phyloP scores from a whole-genome alignment of 1,140 invertebrate genomes.

The Stratiolaelaps scimitus region DNA sequence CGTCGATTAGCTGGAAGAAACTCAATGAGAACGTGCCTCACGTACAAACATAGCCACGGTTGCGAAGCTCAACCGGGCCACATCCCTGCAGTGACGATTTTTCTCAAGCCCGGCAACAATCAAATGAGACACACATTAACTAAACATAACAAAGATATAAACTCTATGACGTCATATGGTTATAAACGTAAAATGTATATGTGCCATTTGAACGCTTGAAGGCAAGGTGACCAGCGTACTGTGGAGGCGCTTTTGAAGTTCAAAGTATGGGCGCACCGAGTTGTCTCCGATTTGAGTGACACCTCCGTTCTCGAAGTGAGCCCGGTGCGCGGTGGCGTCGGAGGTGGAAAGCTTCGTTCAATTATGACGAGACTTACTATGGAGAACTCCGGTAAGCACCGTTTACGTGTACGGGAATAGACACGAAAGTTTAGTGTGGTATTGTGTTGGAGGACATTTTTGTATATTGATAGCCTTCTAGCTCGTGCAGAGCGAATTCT shows the following conservation, averaged over 20 bases:
- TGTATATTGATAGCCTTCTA: background rate
- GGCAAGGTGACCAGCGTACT: slow-evolving; percentile 60
- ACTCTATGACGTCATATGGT: too few species aligned
- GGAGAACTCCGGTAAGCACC: slow-evolving; percentile 3
- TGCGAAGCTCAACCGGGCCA: too few species aligned
- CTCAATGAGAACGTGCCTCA: too few species aligned
- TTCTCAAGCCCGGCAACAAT: too few species aligned
- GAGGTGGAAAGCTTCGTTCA: slow-evolving; percentile 15
- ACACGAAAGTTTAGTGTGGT: too few species aligned
- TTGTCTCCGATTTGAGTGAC: slow-evolving; percentile 19
- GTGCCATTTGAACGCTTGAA: slow-evolving; percentile 37
- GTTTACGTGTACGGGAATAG: too few species aligned
- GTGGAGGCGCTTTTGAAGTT: slow-evolving; percentile 64
- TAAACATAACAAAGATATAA: too few species aligned
- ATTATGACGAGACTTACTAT: slow-evolving; percentile 11
- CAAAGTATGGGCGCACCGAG: slow-evolving; percentile 49
- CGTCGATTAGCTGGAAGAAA: too few species aligned
- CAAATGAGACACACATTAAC: too few species aligned
- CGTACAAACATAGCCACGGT: too few species aligned
- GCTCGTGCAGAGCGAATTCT: background rate
- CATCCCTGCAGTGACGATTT: too few species aligned
- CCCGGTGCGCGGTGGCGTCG: background rate
- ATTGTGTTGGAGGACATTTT: background rate
- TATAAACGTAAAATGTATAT: too few species aligned
- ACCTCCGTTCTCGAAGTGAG: slow-evolving; percentile 16